phyloP scores from a whole-genome alignment of 2,113 vertebrate species.

The Prietella phreatophila region DNA sequence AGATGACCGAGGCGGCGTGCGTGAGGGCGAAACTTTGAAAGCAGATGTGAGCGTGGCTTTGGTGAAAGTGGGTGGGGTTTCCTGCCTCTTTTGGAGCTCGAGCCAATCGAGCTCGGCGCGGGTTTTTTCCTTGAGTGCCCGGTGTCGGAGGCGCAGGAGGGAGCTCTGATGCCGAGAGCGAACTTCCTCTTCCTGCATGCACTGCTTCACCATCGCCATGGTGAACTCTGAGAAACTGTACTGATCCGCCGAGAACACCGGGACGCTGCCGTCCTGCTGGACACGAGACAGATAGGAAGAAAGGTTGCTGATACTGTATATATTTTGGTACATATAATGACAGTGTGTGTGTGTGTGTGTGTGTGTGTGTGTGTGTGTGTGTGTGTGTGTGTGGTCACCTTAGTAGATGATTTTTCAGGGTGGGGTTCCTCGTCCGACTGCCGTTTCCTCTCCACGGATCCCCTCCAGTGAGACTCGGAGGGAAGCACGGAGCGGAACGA shows the following conservation, averaged over 20 bases:
- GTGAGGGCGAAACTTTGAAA: not conserved
- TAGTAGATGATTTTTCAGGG: constrained; percentile 64
- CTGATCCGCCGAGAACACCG: constrained; percentile 84
- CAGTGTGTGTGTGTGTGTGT: too few relatives aligned
- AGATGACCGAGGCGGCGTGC: not conserved
- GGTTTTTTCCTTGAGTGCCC: constrained; percentile 94
- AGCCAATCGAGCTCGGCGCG: constrained; percentile 93
- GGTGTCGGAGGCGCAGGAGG: constrained; percentile 87
- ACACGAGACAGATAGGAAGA: not conserved
- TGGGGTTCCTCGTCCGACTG: constrained; percentile 87
- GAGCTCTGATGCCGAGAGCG: constrained; percentile 92
- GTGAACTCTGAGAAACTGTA: constrained; percentile 96
- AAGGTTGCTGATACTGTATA: too few relatives aligned
- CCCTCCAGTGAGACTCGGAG: constrained; percentile 90
- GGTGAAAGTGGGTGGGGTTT: not conserved
- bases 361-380: not conserved
- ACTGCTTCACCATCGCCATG: constrained; percentile 97
- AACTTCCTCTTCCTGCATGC: constrained; percentile 96
- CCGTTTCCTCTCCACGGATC: constrained; percentile 84
- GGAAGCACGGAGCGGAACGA: constrained; percentile 92
- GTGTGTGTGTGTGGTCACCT: constrained; percentile 12
- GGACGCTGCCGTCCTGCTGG: constrained; percentile 79
- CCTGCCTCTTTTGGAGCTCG: constrained; percentile 90
- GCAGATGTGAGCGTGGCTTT: not conserved
- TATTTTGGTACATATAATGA: too few relatives aligned